Evolutionary conservation across 2,888 invertebrate genomes (phyloP).

Genomic region (Leucania comma): DNA sequence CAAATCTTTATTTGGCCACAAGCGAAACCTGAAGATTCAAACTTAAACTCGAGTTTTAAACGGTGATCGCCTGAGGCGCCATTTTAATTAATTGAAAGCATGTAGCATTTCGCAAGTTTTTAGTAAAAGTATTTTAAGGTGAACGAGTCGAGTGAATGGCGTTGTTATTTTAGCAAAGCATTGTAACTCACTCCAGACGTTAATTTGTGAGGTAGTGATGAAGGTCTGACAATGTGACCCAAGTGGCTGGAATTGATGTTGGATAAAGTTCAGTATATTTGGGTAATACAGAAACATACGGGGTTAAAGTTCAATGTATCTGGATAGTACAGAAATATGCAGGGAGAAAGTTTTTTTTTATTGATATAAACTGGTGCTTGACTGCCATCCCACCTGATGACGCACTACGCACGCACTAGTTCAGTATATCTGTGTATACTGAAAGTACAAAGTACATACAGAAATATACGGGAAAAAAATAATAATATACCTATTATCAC

Average conservation of each 20-base stretch:
- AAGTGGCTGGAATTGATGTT: constrained; percentile 42
- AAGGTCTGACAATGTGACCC: constrained; percentile 62
- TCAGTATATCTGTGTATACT: no score
- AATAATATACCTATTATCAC: no score
- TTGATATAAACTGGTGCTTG: no score
- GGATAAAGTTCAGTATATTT: constrained; percentile 21
- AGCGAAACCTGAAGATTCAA: constrained; percentile 22
- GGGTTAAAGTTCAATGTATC: no score
- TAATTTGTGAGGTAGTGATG: constrained; percentile 61
- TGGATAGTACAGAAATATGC: no score
- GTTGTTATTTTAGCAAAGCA: constrained; percentile 55
- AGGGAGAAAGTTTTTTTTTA: no score
- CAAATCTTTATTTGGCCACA: background rate
- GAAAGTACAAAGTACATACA: no score
- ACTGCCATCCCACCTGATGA: no score
- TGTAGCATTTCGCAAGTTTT: constrained; percentile 38
- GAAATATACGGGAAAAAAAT: no score
- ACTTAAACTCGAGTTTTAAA: constrained; percentile 17
- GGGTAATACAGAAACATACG: background rate
- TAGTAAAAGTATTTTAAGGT: constrained; percentile 59
- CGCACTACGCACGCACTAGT: no score
- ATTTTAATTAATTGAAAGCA: constrained; percentile 54
- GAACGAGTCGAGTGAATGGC: constrained; percentile 47
- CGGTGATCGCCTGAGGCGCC: constrained; percentile 28
- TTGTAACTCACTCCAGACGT: constrained; percentile 51